A percentile compares a stretch with the other conserved stretches of the same genome.
Evolutionary conservation across 2,113 vertebrate genomes (phyloP).

Genomic region (Panthera leo): DNA sequence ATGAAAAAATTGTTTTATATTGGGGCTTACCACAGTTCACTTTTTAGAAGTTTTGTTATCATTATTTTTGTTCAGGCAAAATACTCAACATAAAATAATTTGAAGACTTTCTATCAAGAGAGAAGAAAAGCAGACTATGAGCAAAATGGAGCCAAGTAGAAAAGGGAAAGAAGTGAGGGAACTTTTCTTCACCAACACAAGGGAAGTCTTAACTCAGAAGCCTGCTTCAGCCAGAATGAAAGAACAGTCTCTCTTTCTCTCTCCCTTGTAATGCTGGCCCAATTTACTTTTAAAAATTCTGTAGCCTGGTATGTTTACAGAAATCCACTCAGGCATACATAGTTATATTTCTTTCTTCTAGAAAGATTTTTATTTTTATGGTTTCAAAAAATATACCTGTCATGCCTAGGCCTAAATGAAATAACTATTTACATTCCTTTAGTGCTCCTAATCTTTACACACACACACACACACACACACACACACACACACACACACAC

Average conservation of each 20-base stretch:
- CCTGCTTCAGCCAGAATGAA: not conserved
- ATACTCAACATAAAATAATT: not conserved
- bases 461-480: not conserved
- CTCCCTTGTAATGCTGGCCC: not conserved
- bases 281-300: slow-evolving; percentile 19
- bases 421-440: not conserved
- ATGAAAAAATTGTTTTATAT: not conserved
- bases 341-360: not conserved
- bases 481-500: not conserved
- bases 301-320: slow-evolving; percentile 35
- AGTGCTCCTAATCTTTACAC: not conserved
- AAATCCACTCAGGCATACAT: not conserved
- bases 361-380: slow-evolving; percentile 34
- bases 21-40: not conserved
- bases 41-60: not conserved
- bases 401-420: not conserved
- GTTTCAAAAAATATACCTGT: slow-evolving; percentile 24
- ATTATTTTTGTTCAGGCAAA: slow-evolving; percentile 23
- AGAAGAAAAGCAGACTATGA: not conserved
- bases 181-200: not conserved
- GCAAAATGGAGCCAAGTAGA: not conserved
- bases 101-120: slow-evolving; percentile 15
- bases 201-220: not conserved
- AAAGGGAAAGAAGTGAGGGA: not conserved
- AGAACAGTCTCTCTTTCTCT: not conserved